Evolutionary conservation across 2,797 vertebrate species (phyloP).

Genomic region (Rhinatrema bivittatum): DNA sequence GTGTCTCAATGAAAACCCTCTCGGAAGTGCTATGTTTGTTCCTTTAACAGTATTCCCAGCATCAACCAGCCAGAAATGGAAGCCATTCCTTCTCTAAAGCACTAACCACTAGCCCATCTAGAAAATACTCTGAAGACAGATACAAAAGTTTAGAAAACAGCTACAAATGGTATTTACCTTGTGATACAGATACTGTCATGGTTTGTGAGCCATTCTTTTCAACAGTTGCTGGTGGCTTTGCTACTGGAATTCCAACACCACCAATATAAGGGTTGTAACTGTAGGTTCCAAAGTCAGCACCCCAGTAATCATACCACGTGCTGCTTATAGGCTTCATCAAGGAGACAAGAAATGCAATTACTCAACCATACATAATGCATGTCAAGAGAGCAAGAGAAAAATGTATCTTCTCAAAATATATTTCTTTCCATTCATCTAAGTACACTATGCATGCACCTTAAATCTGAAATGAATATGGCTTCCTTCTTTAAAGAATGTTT

Average conservation of each 20-base stretch:
- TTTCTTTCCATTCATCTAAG: too few relatives aligned
- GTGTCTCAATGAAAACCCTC: too few relatives aligned
- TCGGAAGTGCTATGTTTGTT: too few relatives aligned
- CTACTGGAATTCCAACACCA: conserved; percentile 87
- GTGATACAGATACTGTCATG: conserved; percentile 90
- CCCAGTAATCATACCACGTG: conserved; percentile 99
- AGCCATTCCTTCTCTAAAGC: too few relatives aligned
- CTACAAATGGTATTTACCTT: conserved; percentile 69
- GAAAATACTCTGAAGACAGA: too few relatives aligned
- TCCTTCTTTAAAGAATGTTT: neutral
- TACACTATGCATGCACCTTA: too few relatives aligned
- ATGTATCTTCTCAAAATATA: too few relatives aligned
- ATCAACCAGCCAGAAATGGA: too few relatives aligned
- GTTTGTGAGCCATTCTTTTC: conserved; percentile 94
- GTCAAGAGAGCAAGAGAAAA: neutral
- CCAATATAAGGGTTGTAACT: conserved; percentile 96
- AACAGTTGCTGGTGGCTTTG: conserved; percentile 77
- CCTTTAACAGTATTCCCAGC: too few relatives aligned
- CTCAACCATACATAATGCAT: neutral
- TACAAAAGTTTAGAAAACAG: too few relatives aligned
- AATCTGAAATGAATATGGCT: neutral
- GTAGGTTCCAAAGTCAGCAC: conserved; percentile 91
- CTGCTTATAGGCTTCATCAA: conserved; percentile 89
- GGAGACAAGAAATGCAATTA: conserved; percentile 2
- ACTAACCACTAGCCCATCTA: too few relatives aligned